phyloP scores from a whole-genome alignment of 2,797 vertebrate genomes.

The Ptychadena robeensis region DNA sequence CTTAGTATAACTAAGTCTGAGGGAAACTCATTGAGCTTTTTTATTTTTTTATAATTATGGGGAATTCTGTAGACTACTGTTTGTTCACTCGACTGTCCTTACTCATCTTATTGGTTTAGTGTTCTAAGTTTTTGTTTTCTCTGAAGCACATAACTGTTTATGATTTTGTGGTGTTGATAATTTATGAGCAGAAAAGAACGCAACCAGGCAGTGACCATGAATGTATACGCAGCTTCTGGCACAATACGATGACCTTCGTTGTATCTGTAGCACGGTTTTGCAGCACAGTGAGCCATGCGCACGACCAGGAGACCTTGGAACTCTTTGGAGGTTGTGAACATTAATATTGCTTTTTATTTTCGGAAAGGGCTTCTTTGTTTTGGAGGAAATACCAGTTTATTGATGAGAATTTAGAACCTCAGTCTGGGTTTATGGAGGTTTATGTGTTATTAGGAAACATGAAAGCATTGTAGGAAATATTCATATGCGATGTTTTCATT shows the following conservation, averaged over 20 bases:
- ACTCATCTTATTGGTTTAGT: neutral
- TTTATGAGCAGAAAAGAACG: constrained; percentile 50
- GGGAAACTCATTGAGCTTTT: constrained; percentile 49
- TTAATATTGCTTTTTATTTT: too few relatives aligned
- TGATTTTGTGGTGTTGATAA: constrained; percentile 60
- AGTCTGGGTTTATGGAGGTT: neutral
- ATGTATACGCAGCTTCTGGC: constrained; percentile 44
- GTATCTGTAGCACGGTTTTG: neutral
- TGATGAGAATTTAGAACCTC: too few relatives aligned
- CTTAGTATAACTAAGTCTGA: constrained; percentile 60
- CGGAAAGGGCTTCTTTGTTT: neutral
- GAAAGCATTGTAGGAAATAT: too few relatives aligned
- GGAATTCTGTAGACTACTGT: constrained; percentile 65
- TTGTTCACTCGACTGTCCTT: constrained; percentile 59
- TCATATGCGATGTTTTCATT: too few relatives aligned
- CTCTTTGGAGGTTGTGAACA: neutral
- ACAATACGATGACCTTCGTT: neutral
- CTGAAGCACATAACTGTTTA: neutral
- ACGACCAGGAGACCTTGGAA: neutral
- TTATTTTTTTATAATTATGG: constrained; percentile 53
- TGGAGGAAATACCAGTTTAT: neutral
- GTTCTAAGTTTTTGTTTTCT: constrained; percentile 1
- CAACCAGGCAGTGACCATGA: constrained; percentile 65
- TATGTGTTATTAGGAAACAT: too few relatives aligned
- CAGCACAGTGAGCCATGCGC: neutral